Percentiles rank a stretch among this genome's conserved stretches.
These are phyloP conservation scores for cat (Felis catus) DNA, from an alignment of 2,113 vertebrate genomes.

Conservation along the genomic window F.catus_Fca126_mat1.0 CM031412.1:97061001-97061500, in stretches of 20 bases:
- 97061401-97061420: conserved; percentile 74
- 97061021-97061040: background rate
- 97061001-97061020: background rate
- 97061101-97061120: background rate
- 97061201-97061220: background rate
- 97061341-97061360: conserved; percentile 19
- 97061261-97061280: background rate
- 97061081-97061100: background rate
- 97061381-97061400: conserved; percentile 55
- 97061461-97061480: conserved; percentile 66
- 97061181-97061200: background rate
- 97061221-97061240: background rate
- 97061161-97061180: background rate
- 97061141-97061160: background rate
- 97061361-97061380: background rate
- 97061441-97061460: conserved; percentile 71
- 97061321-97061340: background rate
- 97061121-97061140: background rate
- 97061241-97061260: background rate
- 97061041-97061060: background rate
- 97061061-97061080: background rate
- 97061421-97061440: conserved; percentile 70
- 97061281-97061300: background rate
- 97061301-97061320: background rate
- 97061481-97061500: conserved; percentile 73